Percentiles rank a stretch among this genome's conserved stretches.
Conservation (phyloP, 2,888 invertebrate genomes). For the Melangyna quadrimaculata region DNA sequence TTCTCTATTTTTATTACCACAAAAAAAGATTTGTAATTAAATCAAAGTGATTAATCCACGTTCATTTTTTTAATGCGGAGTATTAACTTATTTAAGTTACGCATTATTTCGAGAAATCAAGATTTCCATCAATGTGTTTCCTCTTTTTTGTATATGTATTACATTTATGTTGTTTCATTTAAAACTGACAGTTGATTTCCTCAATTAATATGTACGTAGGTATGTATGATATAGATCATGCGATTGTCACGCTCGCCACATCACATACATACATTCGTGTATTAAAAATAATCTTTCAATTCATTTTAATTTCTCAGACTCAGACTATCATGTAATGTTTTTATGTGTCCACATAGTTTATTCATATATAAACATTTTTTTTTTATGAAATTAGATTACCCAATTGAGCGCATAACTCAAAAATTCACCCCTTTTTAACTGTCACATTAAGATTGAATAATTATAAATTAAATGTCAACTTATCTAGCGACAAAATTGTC, state of each 20-base stretch:
- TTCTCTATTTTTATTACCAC: no score
- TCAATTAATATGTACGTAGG: constrained; percentile 5
- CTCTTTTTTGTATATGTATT: not conserved
- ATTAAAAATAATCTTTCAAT: not conserved
- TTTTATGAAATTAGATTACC: constrained; percentile 42
- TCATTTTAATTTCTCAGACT: not conserved
- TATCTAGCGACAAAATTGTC: constrained; percentile 12
- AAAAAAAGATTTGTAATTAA: no score
- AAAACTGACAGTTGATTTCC: constrained; percentile 44
- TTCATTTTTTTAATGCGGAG: not conserved
- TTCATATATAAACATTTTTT: not conserved
- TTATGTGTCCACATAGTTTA: not conserved
- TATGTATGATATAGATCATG: not conserved
- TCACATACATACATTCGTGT: not conserved
- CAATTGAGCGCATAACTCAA: constrained; percentile 36
- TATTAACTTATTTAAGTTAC: not conserved
- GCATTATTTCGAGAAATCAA: not conserved
- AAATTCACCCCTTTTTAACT: constrained; percentile 37
- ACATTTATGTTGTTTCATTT: not conserved
- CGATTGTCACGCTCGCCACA: constrained; percentile 46
- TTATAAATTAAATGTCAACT: constrained; percentile 22
- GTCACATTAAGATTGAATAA: constrained; percentile 49
- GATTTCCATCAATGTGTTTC: not conserved
- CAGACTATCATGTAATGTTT: not conserved
- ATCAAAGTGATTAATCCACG: not conserved